Evolutionary conservation across 1,140 invertebrate species (phyloP), one percentile per base, ranked within the genome.

Genomic region (Papilio glaucus): DNA sequence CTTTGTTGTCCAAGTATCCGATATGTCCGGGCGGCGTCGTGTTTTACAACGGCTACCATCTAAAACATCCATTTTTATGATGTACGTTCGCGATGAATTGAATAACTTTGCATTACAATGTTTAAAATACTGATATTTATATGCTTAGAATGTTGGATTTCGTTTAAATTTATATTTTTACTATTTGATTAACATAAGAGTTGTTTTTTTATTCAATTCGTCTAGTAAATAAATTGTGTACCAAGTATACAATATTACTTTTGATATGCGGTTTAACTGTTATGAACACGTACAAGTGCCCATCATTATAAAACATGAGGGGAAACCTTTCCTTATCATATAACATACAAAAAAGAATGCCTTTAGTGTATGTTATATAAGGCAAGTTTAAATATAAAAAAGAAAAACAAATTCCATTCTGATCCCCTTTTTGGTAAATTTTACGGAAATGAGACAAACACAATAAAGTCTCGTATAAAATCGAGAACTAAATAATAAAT

Each of bases 1-100:
- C 69, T 75, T 42, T 62, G 65, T 60, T 73, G 68, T 53, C 49
- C 72, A 45, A 61, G 53, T 33, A 63, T 76, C 74, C 24, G 65
- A 76, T 70, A 72, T 18, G 57, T 72, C 57, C 45, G 26, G 26
- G 42, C 63, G 65, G 71, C 65, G 74, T 65, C 45, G 18, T 38
- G 62, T 37, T 65, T 65, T 65, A 65, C 49, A 57, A 57, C 37
- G 15, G 33, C 39, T 33, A 18, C 62, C 18, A 65, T 65, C 62
- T 41, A 38, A 65, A 39, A 39, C 62, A 65, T 65, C 8, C 33
- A 65, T 57, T 57, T 57, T 57, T 57, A 57, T 57, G 49, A 57
- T 57, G 18, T 57, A 57, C 49, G 49, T 57, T 57, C 49, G 49
- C 49, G 49, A 57, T 57, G 49, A 57, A 57, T 57, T 57, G 49